These are phyloP conservation scores for Micrastur ruficollis DNA, from an alignment of 2,797 vertebrate species.

Conservation along the genomic window DNA sequence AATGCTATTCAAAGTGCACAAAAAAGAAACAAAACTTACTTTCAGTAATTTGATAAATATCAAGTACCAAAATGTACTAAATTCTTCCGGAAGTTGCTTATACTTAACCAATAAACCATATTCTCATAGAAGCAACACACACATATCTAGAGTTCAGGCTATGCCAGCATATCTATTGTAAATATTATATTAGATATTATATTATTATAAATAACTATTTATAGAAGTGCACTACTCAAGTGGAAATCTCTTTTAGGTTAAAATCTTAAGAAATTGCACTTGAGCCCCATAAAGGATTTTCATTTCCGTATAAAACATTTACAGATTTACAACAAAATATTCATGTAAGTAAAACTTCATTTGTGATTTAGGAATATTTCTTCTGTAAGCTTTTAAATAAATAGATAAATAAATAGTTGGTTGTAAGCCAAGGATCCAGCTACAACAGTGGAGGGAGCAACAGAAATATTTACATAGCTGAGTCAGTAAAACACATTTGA, in stretches of 20 bases:
- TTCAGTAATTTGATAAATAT: not conserved
- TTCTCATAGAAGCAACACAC: not conserved
- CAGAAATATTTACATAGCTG: not conserved
- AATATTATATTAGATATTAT: not conserved
- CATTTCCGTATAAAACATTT: not conserved
- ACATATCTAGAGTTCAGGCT: not conserved
- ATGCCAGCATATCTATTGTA: not conserved
- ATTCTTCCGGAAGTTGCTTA: not conserved
- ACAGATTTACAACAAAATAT: not conserved
- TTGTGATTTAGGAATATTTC: not conserved
- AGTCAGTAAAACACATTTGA: not conserved
- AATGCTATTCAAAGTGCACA: not conserved
- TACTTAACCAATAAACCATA: not conserved
- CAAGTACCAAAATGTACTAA: not conserved
- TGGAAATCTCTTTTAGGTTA: not conserved
- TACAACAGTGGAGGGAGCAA: not conserved
- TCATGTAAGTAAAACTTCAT: not conserved
- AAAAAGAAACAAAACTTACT: not conserved
- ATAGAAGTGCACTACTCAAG: not conserved
- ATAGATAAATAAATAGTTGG: not conserved
- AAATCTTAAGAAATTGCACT: not conserved
- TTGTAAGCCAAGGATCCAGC: not conserved
- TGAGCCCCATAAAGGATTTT: not conserved
- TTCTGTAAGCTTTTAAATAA: not conserved
- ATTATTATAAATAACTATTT: not conserved